A percentile compares a stretch with the other conserved stretches of the same genome.
Evolutionary conservation across 2,113 vertebrate genomes (phyloP).

Genomic region (Grammomys surdaster): DNA sequence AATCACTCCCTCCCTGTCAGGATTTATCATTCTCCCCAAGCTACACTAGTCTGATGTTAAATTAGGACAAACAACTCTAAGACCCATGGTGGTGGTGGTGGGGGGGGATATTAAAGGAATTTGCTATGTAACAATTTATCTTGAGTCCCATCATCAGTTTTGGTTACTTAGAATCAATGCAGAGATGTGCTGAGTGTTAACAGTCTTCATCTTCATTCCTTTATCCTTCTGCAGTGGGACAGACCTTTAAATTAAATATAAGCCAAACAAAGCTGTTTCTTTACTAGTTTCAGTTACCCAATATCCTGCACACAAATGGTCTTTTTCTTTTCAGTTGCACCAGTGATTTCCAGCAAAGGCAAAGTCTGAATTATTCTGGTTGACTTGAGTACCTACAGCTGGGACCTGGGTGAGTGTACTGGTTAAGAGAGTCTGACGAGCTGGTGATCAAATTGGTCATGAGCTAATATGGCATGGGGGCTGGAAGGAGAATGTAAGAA

Average conservation of each 20-base stretch:
- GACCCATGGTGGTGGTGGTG: neutral
- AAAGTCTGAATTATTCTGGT: slow-evolving; percentile 23
- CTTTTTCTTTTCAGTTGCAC: slow-evolving; percentile 54
- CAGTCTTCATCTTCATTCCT: neutral
- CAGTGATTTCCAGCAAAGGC: slow-evolving; percentile 27
- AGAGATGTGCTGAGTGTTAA: neutral
- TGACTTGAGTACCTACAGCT: neutral
- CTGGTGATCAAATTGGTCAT: neutral
- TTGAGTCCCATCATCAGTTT: slow-evolving; percentile 32
- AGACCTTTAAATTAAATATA: slow-evolving; percentile 10
- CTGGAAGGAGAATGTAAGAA: neutral
- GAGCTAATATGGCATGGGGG: neutral
- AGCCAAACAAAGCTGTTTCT: slow-evolving; percentile 30
- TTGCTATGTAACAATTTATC: neutral
- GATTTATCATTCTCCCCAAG: neutral
- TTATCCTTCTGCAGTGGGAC: neutral
- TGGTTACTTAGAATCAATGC: slow-evolving; percentile 44
- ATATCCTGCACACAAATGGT: neutral
- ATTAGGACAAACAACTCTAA: slow-evolving; percentile 46
- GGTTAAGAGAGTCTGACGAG: neutral
- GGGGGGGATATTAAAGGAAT: slow-evolving; percentile 5
- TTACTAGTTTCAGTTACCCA: neutral
- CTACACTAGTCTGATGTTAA: neutral
- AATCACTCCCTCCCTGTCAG: neutral
- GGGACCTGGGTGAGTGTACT: slow-evolving; percentile 31